These are phyloP conservation scores for Jaculus jaculus DNA, from an alignment of 2,113 vertebrate genomes.

Conservation along the genomic window DNA sequence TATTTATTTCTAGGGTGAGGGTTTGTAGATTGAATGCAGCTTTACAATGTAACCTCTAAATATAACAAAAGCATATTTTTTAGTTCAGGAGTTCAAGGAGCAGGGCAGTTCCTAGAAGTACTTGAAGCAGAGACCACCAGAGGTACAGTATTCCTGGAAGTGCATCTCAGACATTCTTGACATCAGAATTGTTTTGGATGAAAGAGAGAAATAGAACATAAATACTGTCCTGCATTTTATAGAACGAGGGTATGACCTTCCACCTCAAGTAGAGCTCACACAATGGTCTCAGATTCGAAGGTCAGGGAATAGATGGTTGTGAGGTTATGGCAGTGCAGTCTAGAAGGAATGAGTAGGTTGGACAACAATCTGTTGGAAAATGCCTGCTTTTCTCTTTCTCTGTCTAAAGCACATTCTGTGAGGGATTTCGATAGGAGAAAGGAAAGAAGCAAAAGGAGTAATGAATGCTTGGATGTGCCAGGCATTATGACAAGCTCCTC, in stretches of 20 bases:
- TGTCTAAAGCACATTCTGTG: not conserved
- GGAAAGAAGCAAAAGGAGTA: not conserved
- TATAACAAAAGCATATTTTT: not conserved
- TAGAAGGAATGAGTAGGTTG: not conserved
- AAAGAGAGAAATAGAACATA: not conserved
- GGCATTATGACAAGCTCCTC: not conserved
- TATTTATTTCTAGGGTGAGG: not conserved
- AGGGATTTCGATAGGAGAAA: not conserved
- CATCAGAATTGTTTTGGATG: not conserved
- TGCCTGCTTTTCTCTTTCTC: not conserved
- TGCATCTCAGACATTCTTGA: not conserved
- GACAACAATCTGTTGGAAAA: not conserved
- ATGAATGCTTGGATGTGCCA: accelerated
- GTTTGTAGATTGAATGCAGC: not conserved
- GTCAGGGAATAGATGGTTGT: not conserved
- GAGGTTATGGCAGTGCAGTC: not conserved
- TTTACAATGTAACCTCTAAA: not conserved
- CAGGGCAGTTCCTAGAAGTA: not conserved
- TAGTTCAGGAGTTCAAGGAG: not conserved
- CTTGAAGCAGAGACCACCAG: not conserved
- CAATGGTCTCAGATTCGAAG: not conserved
- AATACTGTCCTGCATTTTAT: not conserved
- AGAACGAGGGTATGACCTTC: not conserved
- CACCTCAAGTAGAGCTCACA: not conserved
- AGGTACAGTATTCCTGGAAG: not conserved